phyloP scores from a whole-genome alignment of 1,140 invertebrate genomes.

The Drosophila serrata region DNA sequence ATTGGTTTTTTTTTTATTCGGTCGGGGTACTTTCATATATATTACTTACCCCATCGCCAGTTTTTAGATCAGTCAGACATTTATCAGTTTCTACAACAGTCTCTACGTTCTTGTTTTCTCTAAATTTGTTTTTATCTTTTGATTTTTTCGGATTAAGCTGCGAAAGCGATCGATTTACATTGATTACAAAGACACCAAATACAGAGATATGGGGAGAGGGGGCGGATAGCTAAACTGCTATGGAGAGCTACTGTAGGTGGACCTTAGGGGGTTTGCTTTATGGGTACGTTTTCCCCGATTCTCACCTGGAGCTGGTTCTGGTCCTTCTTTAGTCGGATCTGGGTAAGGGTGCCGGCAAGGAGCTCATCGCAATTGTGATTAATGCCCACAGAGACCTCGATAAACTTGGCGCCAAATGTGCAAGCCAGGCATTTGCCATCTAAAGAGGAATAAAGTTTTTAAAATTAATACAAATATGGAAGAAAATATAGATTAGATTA shows the following conservation, averaged over 20 bases:
- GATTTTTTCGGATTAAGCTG: slow-evolving; percentile 81
- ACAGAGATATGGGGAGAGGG: slow-evolving; percentile 40
- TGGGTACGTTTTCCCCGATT: background rate
- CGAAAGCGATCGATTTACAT: slow-evolving; percentile 71
- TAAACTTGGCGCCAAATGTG: slow-evolving; percentile 94
- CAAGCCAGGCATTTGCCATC: slow-evolving; percentile 95
- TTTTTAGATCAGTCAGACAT: slow-evolving; percentile 79
- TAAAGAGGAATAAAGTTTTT: slow-evolving; percentile 72
- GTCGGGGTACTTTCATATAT: slow-evolving; percentile 17
- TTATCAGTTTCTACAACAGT: slow-evolving; percentile 81
- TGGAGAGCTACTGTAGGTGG: slow-evolving; percentile 27
- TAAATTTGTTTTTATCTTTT: slow-evolving; percentile 80
- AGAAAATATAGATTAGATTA: background rate
- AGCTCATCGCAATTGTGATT: slow-evolving; percentile 96
- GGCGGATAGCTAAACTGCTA: slow-evolving; percentile 29
- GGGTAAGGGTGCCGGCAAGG: slow-evolving; percentile 92
- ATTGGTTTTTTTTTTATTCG: background rate
- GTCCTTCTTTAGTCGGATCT: slow-evolving; percentile 92
- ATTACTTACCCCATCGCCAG: slow-evolving; percentile 79
- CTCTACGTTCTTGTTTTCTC: slow-evolving; percentile 76
- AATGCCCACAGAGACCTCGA: slow-evolving; percentile 95
- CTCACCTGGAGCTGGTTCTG: slow-evolving; percentile 87
- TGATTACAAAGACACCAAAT: slow-evolving; percentile 64
- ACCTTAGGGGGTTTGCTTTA: background rate
- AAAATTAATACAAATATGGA: background rate